Evolutionary conservation across 2,888 invertebrate genomes (phyloP).

Genomic region (Caenorhabditis sp.): DNA sequence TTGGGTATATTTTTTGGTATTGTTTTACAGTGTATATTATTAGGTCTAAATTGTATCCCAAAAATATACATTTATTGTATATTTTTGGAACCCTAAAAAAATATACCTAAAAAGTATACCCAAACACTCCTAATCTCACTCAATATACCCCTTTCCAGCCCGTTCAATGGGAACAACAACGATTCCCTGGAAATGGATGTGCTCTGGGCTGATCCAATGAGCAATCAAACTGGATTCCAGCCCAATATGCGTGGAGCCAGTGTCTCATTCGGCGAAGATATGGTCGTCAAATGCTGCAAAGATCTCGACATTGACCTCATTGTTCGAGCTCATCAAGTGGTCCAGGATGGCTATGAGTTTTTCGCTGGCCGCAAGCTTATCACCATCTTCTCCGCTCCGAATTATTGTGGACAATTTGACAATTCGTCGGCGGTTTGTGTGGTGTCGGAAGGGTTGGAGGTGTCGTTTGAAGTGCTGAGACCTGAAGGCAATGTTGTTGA

Average conservation of each 20-base stretch:
- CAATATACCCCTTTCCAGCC: constrained; percentile 13
- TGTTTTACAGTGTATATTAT: too few relatives aligned
- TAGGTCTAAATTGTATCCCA: too few relatives aligned
- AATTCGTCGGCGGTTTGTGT: constrained; percentile 39
- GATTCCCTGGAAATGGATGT: constrained; percentile 48
- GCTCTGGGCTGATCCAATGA: constrained; percentile 46
- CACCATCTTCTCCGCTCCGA: constrained; percentile 55
- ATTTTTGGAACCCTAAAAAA: too few relatives aligned
- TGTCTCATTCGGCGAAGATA: constrained; percentile 75
- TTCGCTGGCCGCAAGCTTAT: constrained; percentile 19
- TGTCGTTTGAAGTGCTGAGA: constrained; percentile 28
- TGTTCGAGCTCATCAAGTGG: constrained; percentile 75
- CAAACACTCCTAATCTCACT: too few relatives aligned
- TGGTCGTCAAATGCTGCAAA: constrained; percentile 74
- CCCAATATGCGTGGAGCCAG: constrained; percentile 73
- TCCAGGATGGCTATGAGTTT: constrained; percentile 57
- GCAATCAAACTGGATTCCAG: constrained; percentile 25
- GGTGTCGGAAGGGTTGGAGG: constrained; percentile 20
- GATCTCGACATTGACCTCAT: constrained; percentile 74
- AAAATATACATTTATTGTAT: too few relatives aligned
- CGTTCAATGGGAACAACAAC: constrained; percentile 14
- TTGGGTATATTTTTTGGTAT: too few relatives aligned
- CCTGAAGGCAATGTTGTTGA: constrained; percentile 14
- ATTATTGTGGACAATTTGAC: constrained; percentile 50
- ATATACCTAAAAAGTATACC: too few relatives aligned